These are phyloP conservation scores for Syngnathus scovelli DNA, from an alignment of 2,113 vertebrate genomes.

Conservation along the genomic window DNA sequence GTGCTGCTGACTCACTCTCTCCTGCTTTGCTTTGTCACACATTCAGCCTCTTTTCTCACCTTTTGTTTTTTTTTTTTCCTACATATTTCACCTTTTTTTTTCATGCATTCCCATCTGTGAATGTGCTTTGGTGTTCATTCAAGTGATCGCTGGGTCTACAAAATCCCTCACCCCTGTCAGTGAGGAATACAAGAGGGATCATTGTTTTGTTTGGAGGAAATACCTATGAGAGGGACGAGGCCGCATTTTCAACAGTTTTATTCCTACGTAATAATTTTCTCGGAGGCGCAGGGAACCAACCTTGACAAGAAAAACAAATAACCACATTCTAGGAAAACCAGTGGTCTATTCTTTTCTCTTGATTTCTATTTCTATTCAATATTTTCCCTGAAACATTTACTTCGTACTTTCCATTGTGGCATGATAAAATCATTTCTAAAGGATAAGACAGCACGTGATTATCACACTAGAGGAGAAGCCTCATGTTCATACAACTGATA, in stretches of 20 bases:
- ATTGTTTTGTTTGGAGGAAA: neutral
- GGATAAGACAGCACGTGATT: neutral
- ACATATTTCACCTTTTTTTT: constrained; percentile 7
- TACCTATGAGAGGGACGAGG: neutral
- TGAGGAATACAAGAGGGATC: neutral
- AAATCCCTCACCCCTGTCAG: constrained; percentile 17
- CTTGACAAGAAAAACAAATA: neutral
- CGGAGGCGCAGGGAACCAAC: neutral
- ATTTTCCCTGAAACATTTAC: too few species aligned
- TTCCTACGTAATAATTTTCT: neutral
- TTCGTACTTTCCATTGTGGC: neutral
- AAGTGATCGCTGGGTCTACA: constrained; percentile 21
- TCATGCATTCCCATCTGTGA: constrained; percentile 23
- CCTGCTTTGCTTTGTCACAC: constrained; percentile 35
- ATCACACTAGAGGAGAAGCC: neutral
- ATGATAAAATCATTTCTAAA: neutral
- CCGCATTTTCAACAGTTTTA: neutral
- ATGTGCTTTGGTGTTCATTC: constrained; percentile 33
- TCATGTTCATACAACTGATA: neutral
- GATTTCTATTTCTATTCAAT: too few species aligned
- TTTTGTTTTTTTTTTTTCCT: constrained; percentile 38
- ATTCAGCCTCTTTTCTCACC: constrained; percentile 11
- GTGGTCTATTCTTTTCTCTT: neutral
- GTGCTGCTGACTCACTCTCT: constrained; percentile 43
- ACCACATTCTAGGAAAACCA: neutral